Base-by-base conservation (phyloP, 2,888 invertebrate species). In the Achlya flavicornis region DNA sequence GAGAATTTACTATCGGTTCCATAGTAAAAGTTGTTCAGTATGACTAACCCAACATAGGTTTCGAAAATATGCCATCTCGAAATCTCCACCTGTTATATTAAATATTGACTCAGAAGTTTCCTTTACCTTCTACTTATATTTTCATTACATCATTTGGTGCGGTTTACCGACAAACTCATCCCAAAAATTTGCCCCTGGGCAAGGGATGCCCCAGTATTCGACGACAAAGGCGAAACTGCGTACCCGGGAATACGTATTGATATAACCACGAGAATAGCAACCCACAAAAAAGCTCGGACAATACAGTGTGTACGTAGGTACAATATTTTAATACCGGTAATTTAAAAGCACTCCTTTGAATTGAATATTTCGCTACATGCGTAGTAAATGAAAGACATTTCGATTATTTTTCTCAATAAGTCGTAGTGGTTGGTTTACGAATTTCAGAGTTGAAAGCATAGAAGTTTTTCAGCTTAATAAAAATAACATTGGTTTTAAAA, bases 151-250 rank as follows among this genome's bases (percentile, higher is more conserved):
- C 16, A 75, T 74, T 79, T 76, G 71, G 78, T 72, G 65, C 68
- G 69, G 71, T 68, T 75, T 74, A 76, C 79, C 78, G 73, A 76
- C 71, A 73, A 62, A 58, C 61, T 64, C 58, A 70, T 68, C 75
- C 72, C 71, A 75, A 72, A 78, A 80, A 69, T 65, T 72, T 65
- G 77, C 77, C 73, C 41, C 63, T 66, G 67, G 73, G 77, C 72
- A 75, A 74, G 73, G 73, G 68, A 77, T 75, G 71, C 70, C 72
- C 71, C 63, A 65, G 68, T 75, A 76, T 77, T 70, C 68, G 70
- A 76, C 68, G 73, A 78, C 77, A 83, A 82, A 80, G 70, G 75
- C 66, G 64, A 72, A 64, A 41, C 41, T 41, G 41, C 41, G 67
- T 63, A 19, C 38, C 57, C 57, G 57, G 58, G 60, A 65, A 67